phyloP scores from a whole-genome alignment of 2,888 invertebrate genomes.

The Phalangium opilio region DNA sequence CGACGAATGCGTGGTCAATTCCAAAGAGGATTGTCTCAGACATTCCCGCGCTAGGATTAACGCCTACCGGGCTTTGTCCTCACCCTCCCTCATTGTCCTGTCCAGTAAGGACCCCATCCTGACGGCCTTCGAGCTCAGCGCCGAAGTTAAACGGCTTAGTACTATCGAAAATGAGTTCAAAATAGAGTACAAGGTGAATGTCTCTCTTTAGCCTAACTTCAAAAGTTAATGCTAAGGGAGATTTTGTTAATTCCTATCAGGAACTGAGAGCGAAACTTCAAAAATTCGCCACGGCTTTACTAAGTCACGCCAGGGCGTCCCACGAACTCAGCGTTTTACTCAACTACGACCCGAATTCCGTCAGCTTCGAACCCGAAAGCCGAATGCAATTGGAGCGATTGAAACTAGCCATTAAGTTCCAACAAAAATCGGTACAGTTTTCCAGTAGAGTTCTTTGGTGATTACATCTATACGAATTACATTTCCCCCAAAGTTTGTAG shows the following conservation, averaged over 20 bases:
- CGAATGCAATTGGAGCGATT: conserved; percentile 88
- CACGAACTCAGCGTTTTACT: conserved; percentile 86
- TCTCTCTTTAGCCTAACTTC: too few species aligned
- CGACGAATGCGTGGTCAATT: conserved; percentile 82
- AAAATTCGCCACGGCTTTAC: conserved; percentile 87
- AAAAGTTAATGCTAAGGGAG: too few species aligned
- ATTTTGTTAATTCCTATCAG: conserved; percentile 25
- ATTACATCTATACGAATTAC: too few species aligned
- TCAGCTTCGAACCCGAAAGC: conserved; percentile 44
- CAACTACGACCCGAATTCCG: conserved; percentile 63
- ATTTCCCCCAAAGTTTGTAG: conserved; percentile 85
- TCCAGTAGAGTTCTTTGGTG: too few species aligned
- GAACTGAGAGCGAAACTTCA: conserved; percentile 83
- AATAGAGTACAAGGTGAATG: conserved; percentile 57
- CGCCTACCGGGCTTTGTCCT: conserved; percentile 88
- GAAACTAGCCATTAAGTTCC: conserved; percentile 85
- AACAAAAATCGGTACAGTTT: conserved; percentile 67
- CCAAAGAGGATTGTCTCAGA: conserved; percentile 78
- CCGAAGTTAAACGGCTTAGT: conserved; percentile 86
- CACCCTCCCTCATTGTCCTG: conserved; percentile 87
- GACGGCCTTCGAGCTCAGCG: conserved; percentile 95
- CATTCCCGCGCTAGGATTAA: conserved; percentile 93
- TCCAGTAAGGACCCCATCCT: conserved; percentile 95
- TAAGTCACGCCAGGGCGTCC: conserved; percentile 90
- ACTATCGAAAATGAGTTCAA: conserved; percentile 97